These are phyloP conservation scores for Globia sparganii DNA, from an alignment of 2,888 invertebrate species.

Conservation along the genomic window DNA sequence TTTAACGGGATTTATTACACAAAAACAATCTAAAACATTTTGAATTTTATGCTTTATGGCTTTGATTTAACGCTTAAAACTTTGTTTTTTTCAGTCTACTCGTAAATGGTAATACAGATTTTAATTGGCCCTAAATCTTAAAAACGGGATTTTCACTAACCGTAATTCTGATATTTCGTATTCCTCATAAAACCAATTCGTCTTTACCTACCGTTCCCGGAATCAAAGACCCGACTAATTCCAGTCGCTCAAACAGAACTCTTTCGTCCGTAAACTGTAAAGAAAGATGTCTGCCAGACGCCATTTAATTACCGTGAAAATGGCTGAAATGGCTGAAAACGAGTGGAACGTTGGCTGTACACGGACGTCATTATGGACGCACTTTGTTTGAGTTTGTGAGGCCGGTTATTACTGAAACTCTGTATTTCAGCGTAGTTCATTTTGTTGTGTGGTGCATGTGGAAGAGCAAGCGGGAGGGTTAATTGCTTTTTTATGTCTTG, in stretches of 20 bases:
- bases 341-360: constrained; percentile 58
- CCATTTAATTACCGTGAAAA: constrained; percentile 75
- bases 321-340: constrained; percentile 70
- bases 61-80: neutral
- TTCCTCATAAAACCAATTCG: neutral
- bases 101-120: neutral
- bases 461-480: neutral
- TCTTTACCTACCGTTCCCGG: neutral
- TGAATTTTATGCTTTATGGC: too few relatives aligned
- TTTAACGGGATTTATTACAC: neutral
- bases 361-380: constrained; percentile 72
- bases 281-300: constrained; percentile 60
- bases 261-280: constrained; percentile 50
- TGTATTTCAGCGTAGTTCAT: constrained; percentile 72
- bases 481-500: neutral
- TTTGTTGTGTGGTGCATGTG: constrained; percentile 56
- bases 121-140: too few relatives aligned
- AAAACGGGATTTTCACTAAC: neutral
- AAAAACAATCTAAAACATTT: neutral
- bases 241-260: constrained; percentile 41
- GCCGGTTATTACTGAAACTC: constrained; percentile 74
- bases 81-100: neutral
- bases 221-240: constrained; percentile 45
- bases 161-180: neutral
- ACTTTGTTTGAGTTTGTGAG: constrained; percentile 75